These are phyloP conservation scores for Ciconia stormi DNA, from an alignment of 2,113 vertebrate genomes.

Conservation along the genomic window DNA sequence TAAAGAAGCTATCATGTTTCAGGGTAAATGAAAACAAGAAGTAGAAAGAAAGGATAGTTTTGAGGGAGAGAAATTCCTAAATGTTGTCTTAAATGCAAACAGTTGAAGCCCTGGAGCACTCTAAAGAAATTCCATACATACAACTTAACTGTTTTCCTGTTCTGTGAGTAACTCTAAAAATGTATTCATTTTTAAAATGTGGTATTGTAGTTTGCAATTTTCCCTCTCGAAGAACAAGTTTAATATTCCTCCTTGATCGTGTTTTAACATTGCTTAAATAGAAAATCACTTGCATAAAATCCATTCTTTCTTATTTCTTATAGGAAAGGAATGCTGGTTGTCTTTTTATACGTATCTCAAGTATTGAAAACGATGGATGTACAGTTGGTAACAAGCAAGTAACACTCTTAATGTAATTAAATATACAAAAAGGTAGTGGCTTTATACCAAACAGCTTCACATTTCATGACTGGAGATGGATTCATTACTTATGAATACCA, in stretches of 20 bases:
- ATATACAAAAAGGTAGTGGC: slow-evolving; percentile 7
- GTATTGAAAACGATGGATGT: background rate
- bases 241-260: background rate
- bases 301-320: background rate
- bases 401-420: slow-evolving; percentile 18
- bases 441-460: slow-evolving; percentile 16
- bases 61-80: background rate
- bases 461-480: slow-evolving; percentile 53
- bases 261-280: background rate
- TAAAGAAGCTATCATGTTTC: background rate
- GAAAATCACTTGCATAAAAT: background rate
- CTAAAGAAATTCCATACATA: background rate
- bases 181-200: background rate
- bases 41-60: background rate
- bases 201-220: background rate
- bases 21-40: background rate
- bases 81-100: background rate
- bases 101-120: background rate
- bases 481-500: slow-evolving; percentile 42
- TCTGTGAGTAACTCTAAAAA: background rate
- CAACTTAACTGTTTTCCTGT: background rate
- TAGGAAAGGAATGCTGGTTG: background rate
- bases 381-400: background rate
- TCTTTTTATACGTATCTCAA: background rate
- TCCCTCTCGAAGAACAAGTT: background rate